Evolutionary conservation across 2,113 vertebrate species (phyloP).

Genomic region (Acinonyx jubatus): DNA sequence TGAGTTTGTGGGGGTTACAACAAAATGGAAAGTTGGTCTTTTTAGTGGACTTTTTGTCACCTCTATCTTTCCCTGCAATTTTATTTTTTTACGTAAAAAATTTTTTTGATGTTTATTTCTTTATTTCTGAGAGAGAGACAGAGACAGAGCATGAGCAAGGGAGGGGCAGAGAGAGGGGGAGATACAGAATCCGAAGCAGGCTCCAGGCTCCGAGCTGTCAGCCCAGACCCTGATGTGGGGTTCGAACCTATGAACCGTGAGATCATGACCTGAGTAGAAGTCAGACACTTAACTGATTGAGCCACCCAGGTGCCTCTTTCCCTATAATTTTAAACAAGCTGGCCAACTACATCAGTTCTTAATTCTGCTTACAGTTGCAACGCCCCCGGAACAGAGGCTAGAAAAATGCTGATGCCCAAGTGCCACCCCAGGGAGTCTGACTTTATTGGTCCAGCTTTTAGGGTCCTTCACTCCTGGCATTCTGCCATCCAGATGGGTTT

Average conservation of each 20-base stretch:
- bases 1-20: background rate
- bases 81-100: background rate
- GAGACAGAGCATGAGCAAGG: too few species aligned
- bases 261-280: too few species aligned
- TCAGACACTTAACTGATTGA: too few species aligned
- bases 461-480: background rate
- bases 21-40: background rate
- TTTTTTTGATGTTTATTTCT: too few species aligned
- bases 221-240: too few species aligned
- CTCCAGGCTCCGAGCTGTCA: too few species aligned
- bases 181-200: too few species aligned
- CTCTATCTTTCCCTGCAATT: background rate
- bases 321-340: background rate
- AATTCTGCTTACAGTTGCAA: background rate
- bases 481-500: background rate
- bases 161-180: too few species aligned
- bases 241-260: accelerated
- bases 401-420: background rate
- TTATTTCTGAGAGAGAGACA: too few species aligned
- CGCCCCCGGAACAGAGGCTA: accelerated
- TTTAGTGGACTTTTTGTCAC: background rate
- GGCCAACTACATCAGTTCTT: background rate
- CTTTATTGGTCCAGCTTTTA: background rate
- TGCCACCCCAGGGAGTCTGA: background rate
- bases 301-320: too few species aligned